A percentile compares a stretch with the other conserved stretches of the same genome.
phyloP scores from a whole-genome alignment of 2,113 vertebrate genomes.

The Malurus alboscapulatus region DNA sequence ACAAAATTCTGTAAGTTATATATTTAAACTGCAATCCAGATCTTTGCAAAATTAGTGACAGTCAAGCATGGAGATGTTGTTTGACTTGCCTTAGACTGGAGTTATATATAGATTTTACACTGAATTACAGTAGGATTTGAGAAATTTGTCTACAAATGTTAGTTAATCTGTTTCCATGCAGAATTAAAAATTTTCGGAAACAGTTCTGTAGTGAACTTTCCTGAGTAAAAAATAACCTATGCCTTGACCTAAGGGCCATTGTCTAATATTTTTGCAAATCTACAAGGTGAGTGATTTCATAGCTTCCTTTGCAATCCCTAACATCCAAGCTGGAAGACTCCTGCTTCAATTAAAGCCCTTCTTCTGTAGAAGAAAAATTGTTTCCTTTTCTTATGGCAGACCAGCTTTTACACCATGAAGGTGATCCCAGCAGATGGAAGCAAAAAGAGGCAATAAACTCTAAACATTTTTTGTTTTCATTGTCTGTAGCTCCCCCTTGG shows the following conservation, averaged over 20 bases:
- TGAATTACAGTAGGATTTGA: not conserved
- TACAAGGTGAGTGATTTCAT: not conserved
- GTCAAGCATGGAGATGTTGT: not conserved
- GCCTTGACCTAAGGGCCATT: not conserved
- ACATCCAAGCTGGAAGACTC: not conserved
- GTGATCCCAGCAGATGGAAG: not conserved
- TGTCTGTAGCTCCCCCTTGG: not conserved
- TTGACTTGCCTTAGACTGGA: not conserved
- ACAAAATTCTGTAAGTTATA: not conserved
- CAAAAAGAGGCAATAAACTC: not conserved
- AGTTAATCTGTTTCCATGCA: not conserved
- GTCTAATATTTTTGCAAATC: not conserved
- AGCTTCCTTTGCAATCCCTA: not conserved
- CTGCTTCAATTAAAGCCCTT: not conserved
- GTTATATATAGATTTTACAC: not conserved
- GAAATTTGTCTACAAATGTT: not conserved
- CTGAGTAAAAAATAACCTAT: not conserved
- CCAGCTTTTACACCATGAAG: not conserved
- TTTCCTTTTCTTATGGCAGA: accelerated
- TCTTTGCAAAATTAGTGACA: not conserved
- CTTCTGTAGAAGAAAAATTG: not conserved
- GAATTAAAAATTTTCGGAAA: not conserved
- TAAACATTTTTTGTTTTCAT: not conserved
- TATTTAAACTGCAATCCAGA: not conserved
- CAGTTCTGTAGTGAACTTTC: not conserved